These are phyloP conservation scores for Neogale vison DNA, from an alignment of 2,113 vertebrate genomes.

Conservation along the genomic window DNA sequence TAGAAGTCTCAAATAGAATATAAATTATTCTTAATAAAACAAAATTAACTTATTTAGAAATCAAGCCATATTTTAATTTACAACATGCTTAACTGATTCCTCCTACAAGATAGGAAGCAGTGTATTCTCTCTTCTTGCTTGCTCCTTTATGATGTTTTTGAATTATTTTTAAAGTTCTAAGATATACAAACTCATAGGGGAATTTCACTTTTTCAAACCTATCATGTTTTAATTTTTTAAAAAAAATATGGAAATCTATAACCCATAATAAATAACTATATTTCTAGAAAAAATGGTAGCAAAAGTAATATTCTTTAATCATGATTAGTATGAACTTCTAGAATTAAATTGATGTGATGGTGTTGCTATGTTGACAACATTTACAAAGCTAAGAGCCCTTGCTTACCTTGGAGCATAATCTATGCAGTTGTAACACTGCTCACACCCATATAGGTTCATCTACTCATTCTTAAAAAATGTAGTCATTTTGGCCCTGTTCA, in stretches of 20 bases:
- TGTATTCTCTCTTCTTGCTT: neutral
- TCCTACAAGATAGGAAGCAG: neutral
- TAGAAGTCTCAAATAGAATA: neutral
- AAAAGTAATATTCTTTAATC: neutral
- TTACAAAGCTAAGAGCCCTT: neutral
- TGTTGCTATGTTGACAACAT: neutral
- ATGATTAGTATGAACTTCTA: neutral
- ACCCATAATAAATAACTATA: neutral
- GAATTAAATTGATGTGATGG: neutral
- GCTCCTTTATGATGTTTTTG: neutral
- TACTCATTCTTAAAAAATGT: neutral
- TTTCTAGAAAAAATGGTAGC: neutral
- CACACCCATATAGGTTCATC: neutral
- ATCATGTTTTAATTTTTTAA: neutral
- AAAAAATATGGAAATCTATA: conserved; percentile 29
- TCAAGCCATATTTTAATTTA: neutral
- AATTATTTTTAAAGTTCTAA: neutral
- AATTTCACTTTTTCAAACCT: neutral
- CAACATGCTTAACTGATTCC: neutral
- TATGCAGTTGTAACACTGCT: neutral
- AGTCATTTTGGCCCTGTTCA: neutral
- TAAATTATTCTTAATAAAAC: conserved; percentile 29
- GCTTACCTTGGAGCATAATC: neutral
- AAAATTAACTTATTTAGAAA: neutral
- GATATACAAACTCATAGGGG: neutral